These are phyloP conservation scores for Sisor rabdophorus DNA, from an alignment of 2,113 vertebrate genomes.

Conservation along the genomic window DNA sequence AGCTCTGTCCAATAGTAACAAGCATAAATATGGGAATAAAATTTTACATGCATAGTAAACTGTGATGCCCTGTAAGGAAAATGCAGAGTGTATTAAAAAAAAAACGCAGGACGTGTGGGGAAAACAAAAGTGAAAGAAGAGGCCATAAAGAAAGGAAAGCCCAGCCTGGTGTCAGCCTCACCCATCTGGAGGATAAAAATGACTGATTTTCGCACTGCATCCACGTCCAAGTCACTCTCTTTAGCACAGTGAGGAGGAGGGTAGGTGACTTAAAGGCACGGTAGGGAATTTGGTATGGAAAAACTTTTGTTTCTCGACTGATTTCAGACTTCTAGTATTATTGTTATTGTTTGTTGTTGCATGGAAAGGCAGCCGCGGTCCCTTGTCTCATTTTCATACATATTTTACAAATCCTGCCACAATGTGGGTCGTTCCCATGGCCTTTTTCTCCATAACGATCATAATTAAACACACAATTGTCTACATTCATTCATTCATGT, in stretches of 20 bases:
- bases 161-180: conserved; percentile 57
- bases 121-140: conserved; percentile 67
- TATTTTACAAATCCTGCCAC: conserved; percentile 65
- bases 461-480: conserved; percentile 60
- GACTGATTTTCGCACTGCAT: conserved; percentile 68
- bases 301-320: conserved; percentile 54
- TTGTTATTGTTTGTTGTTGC: conserved; percentile 51
- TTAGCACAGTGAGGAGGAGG: conserved; percentile 62
- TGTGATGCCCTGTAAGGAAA: conserved; percentile 66
- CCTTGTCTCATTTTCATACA: conserved; percentile 59
- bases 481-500: too few species aligned
- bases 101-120: conserved; percentile 58
- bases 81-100: conserved; percentile 66
- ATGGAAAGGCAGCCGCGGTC: conserved; percentile 62
- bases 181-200: conserved; percentile 72
- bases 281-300: conserved; percentile 53
- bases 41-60: conserved; percentile 74
- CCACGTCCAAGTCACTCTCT: conserved; percentile 66
- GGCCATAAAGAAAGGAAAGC: conserved; percentile 63
- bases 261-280: conserved; percentile 56
- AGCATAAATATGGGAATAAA: conserved; percentile 68
- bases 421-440: conserved; percentile 66
- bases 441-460: conserved; percentile 62
- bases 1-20: conserved; percentile 63
- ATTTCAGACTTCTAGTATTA: conserved; percentile 52